These are phyloP conservation scores for Smutsia gigantea DNA, from an alignment of 2,797 vertebrate genomes.

Conservation along the genomic window DNA sequence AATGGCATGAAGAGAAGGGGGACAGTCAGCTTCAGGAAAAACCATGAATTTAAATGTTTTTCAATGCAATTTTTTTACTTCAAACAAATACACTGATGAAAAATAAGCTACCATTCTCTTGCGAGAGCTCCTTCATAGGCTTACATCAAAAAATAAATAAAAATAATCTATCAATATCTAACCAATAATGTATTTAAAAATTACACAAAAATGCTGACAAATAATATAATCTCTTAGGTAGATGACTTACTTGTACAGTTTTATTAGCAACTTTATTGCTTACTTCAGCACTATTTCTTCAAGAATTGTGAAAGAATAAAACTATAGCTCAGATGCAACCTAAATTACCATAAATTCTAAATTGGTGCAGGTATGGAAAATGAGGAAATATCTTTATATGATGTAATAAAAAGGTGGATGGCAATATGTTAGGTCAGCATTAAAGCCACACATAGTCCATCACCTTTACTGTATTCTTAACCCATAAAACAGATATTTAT, in stretches of 20 bases:
- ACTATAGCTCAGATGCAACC: neutral
- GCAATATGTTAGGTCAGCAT: neutral
- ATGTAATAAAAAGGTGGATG: neutral
- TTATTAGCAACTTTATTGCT: neutral
- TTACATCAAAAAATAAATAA: constrained; percentile 2
- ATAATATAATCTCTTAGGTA: neutral
- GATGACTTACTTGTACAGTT: neutral
- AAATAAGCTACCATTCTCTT: constrained; percentile 5
- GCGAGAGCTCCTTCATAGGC: neutral
- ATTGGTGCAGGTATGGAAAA: neutral
- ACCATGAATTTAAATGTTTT: neutral
- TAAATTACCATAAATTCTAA: constrained; percentile 46
- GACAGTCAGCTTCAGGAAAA: neutral
- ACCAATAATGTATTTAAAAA: constrained; percentile 5
- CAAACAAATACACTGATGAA: neutral
- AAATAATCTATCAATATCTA: neutral
- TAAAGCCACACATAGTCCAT: neutral
- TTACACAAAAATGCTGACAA: constrained; percentile 18
- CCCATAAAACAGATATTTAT: neutral
- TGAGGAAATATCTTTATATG: neutral
- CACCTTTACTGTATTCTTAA: neutral
- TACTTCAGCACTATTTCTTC: constrained; percentile 13
- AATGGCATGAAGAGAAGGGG: neutral
- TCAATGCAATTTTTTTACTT: neutral
- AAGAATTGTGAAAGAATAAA: constrained; percentile 44